Base-by-base conservation (phyloP, 23 tunicate genomes). In the Ciona savignyi region DNA sequence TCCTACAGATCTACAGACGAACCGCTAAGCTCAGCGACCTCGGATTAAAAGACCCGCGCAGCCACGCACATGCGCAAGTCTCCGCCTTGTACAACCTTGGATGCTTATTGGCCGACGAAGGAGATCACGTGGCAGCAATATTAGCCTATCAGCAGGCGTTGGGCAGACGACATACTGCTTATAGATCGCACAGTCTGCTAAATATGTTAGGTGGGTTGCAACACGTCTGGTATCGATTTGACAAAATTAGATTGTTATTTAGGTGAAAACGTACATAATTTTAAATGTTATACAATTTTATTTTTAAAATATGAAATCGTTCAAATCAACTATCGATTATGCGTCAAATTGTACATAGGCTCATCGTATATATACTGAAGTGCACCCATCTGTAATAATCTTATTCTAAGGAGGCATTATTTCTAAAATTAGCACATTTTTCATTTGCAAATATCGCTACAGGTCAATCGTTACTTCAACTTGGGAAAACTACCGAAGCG, bases 41-140 rank as follows among this genome's bases (percentile, higher is more conserved):
- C 4, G 96, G 81, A 30, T 30, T 84, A 2, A 80, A 79, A 26
- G 87, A 88, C 78, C 96, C 87, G 9, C 66, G 51, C 32, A 62
- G 74, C 26, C 96, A 88, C 72, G 68, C 87, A 3, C 74, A 77
- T 31, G 83, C 83, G 11, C 75, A 82, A 66, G 62, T 82, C 2
- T 88, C 96, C 3, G 79, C 96, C 2, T 73, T 88, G 15, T 88
- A 75, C 78, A 88, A 88, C 64, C 84, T 88, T 22, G 96, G 96
- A 27, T 73, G 80, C 62, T 56, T 81, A 68, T 68, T 88, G 49
- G 83, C 87, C 19, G 77, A 85, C 23, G 84, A 77, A n/a, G 80
- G 83, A 20, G 48, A 68, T 30, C 78, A 88, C 80, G 63, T 69
- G 29, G 71, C 71, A 33, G 87, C 96, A 23, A 75, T 82, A 1